These are phyloP conservation scores for Coenonympha glycerion DNA, from an alignment of 2,888 invertebrate species.

Conservation along the genomic window DNA sequence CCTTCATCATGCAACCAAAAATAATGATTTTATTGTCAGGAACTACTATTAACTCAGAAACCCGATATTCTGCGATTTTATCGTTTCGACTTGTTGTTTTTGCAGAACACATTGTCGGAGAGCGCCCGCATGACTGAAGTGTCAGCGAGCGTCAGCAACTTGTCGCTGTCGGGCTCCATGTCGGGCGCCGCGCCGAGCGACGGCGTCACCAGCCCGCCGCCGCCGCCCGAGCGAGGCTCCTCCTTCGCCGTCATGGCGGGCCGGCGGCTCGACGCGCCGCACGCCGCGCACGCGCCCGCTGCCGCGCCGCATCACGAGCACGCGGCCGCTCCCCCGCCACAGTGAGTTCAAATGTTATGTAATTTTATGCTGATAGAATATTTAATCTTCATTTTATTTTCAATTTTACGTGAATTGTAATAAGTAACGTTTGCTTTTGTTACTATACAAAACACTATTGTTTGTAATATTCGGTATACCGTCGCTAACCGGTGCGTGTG, in stretches of 20 bases:
- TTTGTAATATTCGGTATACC: too few relatives aligned
- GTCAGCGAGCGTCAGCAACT: slow-evolving; percentile 31
- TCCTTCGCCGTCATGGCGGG: slow-evolving; percentile 89
- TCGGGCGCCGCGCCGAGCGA: slow-evolving; percentile 9
- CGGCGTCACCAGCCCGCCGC: slow-evolving; percentile 63
- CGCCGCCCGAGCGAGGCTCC: slow-evolving; percentile 91
- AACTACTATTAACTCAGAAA: not conserved
- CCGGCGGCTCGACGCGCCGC: slow-evolving; percentile 51
- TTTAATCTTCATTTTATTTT: too few relatives aligned
- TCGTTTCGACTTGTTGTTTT: not conserved
- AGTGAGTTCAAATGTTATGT: slow-evolving; percentile 32
- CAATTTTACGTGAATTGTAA: too few relatives aligned
- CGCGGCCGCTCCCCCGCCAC: slow-evolving; percentile 36
- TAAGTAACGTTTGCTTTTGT: too few relatives aligned
- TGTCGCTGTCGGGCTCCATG: slow-evolving; percentile 20
- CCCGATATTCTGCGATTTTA: not conserved
- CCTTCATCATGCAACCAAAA: too few relatives aligned
- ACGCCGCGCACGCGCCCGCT: slow-evolving; percentile 38
- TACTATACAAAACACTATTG: too few relatives aligned
- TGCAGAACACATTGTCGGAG: slow-evolving; percentile 31
- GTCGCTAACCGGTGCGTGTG: not conserved
- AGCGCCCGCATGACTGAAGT: slow-evolving; percentile 41
- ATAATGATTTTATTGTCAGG: too few relatives aligned
- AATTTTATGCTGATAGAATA: too few relatives aligned
- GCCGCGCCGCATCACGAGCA: slow-evolving; percentile 53